A percentile compares a stretch with the other conserved stretches of the same genome.
Evolutionary conservation across 2,888 invertebrate genomes (phyloP).

Genomic region (Autographa pulchrina): DNA sequence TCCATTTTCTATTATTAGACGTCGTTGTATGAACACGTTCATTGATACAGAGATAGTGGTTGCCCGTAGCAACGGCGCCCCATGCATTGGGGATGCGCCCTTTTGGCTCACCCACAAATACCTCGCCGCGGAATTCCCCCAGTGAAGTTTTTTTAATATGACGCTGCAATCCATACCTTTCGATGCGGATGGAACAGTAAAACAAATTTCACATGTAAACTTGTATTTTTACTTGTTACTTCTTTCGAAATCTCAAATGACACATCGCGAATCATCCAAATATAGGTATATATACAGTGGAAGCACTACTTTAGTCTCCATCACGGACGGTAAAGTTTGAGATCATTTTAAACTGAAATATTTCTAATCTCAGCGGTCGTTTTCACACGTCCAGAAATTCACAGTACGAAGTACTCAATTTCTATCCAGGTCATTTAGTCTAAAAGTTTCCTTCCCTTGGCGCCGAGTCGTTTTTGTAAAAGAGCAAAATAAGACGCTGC

Average conservation of each 20-base stretch:
- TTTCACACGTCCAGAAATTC: slow-evolving; percentile 60
- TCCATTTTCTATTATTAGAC: slow-evolving; percentile 71
- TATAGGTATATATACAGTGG: slow-evolving; percentile 19
- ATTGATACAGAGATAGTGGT: slow-evolving; percentile 81
- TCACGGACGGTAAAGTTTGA: slow-evolving; percentile 37
- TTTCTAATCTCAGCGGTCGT: slow-evolving; percentile 57
- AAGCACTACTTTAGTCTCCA: slow-evolving; percentile 22
- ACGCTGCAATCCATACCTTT: slow-evolving; percentile 58
- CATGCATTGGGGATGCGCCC: slow-evolving; percentile 75
- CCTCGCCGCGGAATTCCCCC: slow-evolving; percentile 82
- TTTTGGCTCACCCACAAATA: slow-evolving; percentile 80
- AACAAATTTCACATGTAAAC: slow-evolving; percentile 33
- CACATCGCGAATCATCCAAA: slow-evolving; percentile 13
- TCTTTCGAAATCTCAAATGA: slow-evolving; percentile 24
- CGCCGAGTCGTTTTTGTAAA: slow-evolving; percentile 62
- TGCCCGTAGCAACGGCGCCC: slow-evolving; percentile 78
- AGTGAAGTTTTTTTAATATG: slow-evolving; percentile 75
- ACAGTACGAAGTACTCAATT: slow-evolving; percentile 71
- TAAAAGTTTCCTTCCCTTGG: slow-evolving; percentile 78
- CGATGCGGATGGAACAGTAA: slow-evolving; percentile 57
- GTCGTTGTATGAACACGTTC: slow-evolving; percentile 67
- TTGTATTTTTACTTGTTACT: slow-evolving; percentile 25
- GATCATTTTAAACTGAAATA: slow-evolving; percentile 47
- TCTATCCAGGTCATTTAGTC: slow-evolving; percentile 79
- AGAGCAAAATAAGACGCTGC: slow-evolving; percentile 70